These are phyloP conservation scores for Bradypodion pumilum DNA, from an alignment of 2,797 vertebrate genomes.

Conservation along the genomic window DNA sequence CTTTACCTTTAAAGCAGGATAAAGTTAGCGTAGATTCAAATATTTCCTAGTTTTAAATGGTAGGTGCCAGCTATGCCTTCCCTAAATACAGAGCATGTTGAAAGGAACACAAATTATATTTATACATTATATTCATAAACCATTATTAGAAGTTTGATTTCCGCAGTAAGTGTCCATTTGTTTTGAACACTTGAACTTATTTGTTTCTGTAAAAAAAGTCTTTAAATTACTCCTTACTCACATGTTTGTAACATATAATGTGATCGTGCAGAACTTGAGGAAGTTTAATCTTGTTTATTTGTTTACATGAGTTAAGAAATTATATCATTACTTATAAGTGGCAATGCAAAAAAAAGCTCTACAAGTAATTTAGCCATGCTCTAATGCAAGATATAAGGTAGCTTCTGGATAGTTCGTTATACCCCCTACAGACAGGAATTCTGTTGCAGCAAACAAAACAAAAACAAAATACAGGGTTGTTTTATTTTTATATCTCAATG, in stretches of 20 bases:
- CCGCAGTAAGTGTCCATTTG: constrained; percentile 45
- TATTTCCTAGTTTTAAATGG: background rate
- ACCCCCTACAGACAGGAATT: constrained; percentile 77
- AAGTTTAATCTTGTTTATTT: constrained; percentile 74
- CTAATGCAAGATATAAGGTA: constrained; percentile 77
- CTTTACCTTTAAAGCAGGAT: too few species aligned
- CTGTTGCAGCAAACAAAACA: constrained; percentile 65
- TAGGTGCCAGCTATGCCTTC: constrained; percentile 42
- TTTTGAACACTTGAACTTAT: constrained; percentile 37
- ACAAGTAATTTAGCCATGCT: constrained; percentile 80
- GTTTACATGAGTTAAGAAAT: constrained; percentile 80
- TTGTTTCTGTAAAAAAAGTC: constrained; percentile 37
- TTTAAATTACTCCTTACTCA: constrained; percentile 49
- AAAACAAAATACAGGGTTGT: constrained; percentile 70
- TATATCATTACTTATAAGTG: constrained; percentile 80
- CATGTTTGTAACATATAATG: constrained; percentile 54
- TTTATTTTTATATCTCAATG: constrained; percentile 72
- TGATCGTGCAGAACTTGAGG: constrained; percentile 40
- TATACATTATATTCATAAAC: constrained; percentile 28
- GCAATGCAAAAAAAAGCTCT: constrained; percentile 70
- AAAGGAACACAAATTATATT: constrained; percentile 51
- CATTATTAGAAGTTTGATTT: constrained; percentile 51
- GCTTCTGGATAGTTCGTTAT: constrained; percentile 75
- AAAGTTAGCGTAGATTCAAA: constrained; percentile 52
- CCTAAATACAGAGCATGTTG: constrained; percentile 38